Base-by-base conservation (phyloP, 2,113 vertebrate genomes). In the Potamarius usumacintae region DNA sequence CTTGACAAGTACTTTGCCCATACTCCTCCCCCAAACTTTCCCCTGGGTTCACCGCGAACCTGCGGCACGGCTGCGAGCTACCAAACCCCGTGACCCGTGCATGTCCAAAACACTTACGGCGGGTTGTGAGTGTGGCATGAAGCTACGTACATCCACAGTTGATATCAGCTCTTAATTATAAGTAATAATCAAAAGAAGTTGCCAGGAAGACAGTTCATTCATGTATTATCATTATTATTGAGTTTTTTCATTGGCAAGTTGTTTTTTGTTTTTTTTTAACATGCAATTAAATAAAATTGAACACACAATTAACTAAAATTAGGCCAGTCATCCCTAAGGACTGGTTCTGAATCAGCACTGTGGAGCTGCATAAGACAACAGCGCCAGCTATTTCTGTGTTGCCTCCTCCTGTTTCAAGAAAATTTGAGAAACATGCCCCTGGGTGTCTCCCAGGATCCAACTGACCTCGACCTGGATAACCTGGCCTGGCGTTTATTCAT, bases 371-470 rank as follows among this genome's bases (percentile, higher is more conserved):
- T 11, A 34, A 78, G 2, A 78, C 76, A 78, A 78, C 25, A 55
- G 25, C 76, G 57, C 12, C n/a, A 27, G 52, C 76, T 77, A 48
- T 55, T 79, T 79, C 55, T 55, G 25, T 79, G 76, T 1, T 27
- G 14, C 25, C 14, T 79, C 76, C 17, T 79, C 52, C 76, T 55
- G 17, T 79, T 79, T 79, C 52, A 27, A 55, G 27, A 79, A 79
- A 79, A 79, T 55, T 79, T n/a, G 1, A 79, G n/a, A 79, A n/a
- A 52, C 76, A 55, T 79, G 76, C 52, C 27, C 25, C 76, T 79
- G 76, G 76, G 52, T 79, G 52, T 79, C 76, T 79, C 76, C 14
- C n/a, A 79, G 14, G 52, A 27, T 55, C n/a, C 52, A 79, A 27
- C 76, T 79, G 76, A 79, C 52, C 76, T 79, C 52, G 7, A 79